phyloP scores from a whole-genome alignment of 2,797 vertebrate genomes.

The Tangara arthus region DNA sequence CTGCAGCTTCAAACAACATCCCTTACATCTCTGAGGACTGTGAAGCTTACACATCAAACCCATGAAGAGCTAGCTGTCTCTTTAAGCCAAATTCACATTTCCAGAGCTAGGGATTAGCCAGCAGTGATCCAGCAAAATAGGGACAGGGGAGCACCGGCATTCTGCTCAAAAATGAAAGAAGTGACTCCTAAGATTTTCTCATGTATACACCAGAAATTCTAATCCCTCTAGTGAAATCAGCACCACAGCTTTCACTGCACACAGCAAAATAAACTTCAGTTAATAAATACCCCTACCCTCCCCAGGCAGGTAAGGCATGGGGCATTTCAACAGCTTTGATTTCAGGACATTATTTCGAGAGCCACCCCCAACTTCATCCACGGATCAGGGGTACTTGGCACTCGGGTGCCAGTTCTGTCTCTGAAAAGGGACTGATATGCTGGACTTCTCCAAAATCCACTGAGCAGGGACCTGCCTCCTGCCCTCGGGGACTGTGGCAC shows the following conservation, averaged over 20 bases:
- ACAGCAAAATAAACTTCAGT: neutral
- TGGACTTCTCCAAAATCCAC: neutral
- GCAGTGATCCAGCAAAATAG: neutral
- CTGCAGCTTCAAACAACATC: neutral
- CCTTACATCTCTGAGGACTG: fast-evolving
- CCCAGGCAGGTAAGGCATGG: neutral
- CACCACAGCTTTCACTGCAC: neutral
- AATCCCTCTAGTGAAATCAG: neutral
- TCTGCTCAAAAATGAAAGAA: slow-evolving; percentile 4
- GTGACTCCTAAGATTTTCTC: neutral
- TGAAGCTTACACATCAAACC: neutral
- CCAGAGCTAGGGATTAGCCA: neutral
- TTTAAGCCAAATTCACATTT: neutral
- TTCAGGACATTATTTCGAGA: neutral
- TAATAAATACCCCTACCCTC: neutral
- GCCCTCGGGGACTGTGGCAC: neutral
- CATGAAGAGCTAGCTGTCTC: neutral
- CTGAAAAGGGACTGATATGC: neutral
- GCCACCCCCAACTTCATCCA: neutral
- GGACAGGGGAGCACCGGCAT: neutral
- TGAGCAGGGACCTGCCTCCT: neutral
- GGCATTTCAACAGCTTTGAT: neutral
- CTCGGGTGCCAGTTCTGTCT: neutral
- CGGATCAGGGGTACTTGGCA: neutral
- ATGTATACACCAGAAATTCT: neutral